Evolutionary conservation across 2,888 invertebrate genomes (phyloP), one percentile per base, ranked within the genome.

Genomic region (Nemotelus pantherinus): DNA sequence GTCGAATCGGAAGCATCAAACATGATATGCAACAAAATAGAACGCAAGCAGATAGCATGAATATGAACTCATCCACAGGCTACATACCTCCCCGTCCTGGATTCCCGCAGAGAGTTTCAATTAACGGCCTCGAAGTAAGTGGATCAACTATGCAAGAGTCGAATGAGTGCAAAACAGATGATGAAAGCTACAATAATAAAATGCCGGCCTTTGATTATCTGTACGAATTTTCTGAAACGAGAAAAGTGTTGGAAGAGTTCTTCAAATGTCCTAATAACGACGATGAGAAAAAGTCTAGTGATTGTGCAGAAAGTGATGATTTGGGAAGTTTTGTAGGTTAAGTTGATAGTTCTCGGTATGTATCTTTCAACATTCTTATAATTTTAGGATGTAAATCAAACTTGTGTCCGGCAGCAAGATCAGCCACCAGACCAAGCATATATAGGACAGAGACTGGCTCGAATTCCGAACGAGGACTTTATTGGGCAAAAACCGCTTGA

Each of bases 151-250:
- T 45, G 39, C 45, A 48, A 5, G 43, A 45, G 6, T 25, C 7
- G 0, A 55, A 68, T 60, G 85, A 86, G 79, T 82, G 83, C 43
- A 83, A 83, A 76, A 82, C 79, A 57, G 79, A 65, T 65, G 58
- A 41, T 43, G 80, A 78, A 58, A 65, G 78, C 58, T 81, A 77
- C 2, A 81, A 82, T 57, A 81, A 83, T 7, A 85, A 83, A 77
- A 89, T 89, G 48, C 89, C 93, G 39, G 93, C 95, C 2, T 95
- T 95, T 85, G 95, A 96, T 88, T 95, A 95, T 88, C 87, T 95
- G 80, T 96, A 96, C 86, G 96, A 96, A 87, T 96, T 96, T 88
- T 96, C 96, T 0, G 96, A 96, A 88, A 96, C 96, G 44, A 90
- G 95, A 81, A 96, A 96, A 88, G 96, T 96, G 67, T 88, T 96